Evolutionary conservation across 2,797 vertebrate genomes (phyloP).

Genomic region (Coranthus polyacanthus): DNA sequence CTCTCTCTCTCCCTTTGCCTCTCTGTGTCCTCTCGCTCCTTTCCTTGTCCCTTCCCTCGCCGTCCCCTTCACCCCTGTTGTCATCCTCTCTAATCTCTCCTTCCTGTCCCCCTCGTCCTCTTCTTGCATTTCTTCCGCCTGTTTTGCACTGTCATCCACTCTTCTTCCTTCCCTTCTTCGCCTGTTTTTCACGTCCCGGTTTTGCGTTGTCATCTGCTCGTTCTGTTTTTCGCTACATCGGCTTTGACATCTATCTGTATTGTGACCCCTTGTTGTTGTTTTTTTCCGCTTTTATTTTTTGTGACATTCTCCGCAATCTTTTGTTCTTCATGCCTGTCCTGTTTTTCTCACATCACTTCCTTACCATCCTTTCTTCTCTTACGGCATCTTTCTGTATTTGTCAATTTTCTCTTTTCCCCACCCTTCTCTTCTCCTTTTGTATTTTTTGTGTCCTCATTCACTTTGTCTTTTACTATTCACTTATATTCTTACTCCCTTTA

Average conservation of each 20-base stretch:
- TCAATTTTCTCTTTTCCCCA: background rate
- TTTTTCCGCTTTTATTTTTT: background rate
- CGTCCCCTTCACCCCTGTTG: conserved; percentile 30
- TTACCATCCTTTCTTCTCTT: background rate
- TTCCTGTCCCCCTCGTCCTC: conserved; percentile 44
- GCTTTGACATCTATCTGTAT: conserved; percentile 42
- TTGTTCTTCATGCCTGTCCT: background rate
- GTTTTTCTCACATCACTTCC: background rate
- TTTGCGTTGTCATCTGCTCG: conserved; percentile 57
- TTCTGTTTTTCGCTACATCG: conserved; percentile 53
- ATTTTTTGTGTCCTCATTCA: no score
- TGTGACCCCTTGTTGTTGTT: conserved; percentile 7
- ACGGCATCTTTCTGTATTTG: background rate
- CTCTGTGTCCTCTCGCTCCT: conserved; percentile 42
- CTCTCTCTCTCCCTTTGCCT: no score
- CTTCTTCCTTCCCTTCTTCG: conserved; percentile 60
- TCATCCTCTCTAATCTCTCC: conserved; percentile 40
- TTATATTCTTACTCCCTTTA: background rate
- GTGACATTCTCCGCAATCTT: background rate
- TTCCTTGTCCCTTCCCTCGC: conserved; percentile 17
- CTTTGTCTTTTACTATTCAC: background rate
- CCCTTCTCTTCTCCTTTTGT: background rate
- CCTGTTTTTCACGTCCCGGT: conserved; percentile 33
- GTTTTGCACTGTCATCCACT: conserved; percentile 71
- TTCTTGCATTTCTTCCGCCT: conserved; percentile 20